Conservation (phyloP, 2,888 invertebrate species). For the Hartigia nigra region DNA sequence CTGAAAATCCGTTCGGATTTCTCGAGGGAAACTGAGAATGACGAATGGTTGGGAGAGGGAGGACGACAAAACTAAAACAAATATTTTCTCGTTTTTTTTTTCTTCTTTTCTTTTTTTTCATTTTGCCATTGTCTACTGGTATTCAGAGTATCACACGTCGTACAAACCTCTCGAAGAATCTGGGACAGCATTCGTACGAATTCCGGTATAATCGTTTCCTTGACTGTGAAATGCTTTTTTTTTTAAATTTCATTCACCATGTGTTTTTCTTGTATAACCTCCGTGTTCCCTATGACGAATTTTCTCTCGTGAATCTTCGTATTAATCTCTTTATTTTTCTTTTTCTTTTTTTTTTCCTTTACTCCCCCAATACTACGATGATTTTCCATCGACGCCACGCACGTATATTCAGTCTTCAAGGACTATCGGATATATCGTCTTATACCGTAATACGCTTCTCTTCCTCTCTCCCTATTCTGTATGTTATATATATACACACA, state of each 20-base stretch:
- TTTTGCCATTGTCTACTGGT: too few species aligned
- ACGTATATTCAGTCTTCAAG: background rate
- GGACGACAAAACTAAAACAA: too few species aligned
- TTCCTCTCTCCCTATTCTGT: background rate
- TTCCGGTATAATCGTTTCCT: background rate
- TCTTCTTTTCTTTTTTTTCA: too few species aligned
- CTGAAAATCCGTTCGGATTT: too few species aligned
- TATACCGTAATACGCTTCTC: background rate
- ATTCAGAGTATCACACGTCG: too few species aligned
- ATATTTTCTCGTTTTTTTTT: too few species aligned
- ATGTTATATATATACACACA: background rate
- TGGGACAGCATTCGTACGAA: background rate
- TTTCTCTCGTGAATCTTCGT: background rate
- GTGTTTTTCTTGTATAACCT: too few species aligned
- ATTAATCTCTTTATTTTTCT: background rate
- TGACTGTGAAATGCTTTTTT: too few species aligned
- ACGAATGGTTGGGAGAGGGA: too few species aligned
- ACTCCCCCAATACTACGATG: background rate
- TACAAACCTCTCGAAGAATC: background rate
- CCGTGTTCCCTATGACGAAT: too few species aligned
- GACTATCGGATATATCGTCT: background rate
- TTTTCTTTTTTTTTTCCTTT: background rate
- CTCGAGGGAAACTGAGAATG: too few species aligned
- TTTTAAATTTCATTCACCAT: too few species aligned
- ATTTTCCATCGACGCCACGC: background rate